Evolutionary conservation across 2,797 vertebrate species (phyloP), one percentile per base, ranked within the genome.

Genomic region (Hemibagrus guttatus): DNA sequence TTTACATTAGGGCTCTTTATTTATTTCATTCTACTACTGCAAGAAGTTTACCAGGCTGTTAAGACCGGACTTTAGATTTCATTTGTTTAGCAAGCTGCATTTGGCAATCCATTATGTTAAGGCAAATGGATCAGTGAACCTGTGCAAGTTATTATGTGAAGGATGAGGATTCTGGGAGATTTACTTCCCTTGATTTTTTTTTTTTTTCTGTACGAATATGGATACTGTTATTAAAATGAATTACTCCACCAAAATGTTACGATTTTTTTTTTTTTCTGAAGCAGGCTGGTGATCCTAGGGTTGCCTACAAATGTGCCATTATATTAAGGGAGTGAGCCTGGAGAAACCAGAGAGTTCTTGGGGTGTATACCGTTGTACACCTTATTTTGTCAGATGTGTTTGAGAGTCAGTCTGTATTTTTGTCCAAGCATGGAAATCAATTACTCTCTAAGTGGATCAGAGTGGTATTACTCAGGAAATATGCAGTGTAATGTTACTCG

Each of bases 401-500:
- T 52, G 12, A 59, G 17, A 56, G 31, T 35, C 16, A 26, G 9
- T 80, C 23, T 19, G 13, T 64, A 12, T 66, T 82, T 52, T 68
- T 13, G 11, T 35, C 2, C 42, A 23, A 68, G 63, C 46, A 35
- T 52, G 46, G 42, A 54, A 68, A 82, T 82, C 46, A 54, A 66
- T 19, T 49, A 64, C 39, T 81, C 35, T 19, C 1, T 80, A 82
- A 82, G 81, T 83, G 76, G 59, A 68, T 85, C 31, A 83, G 49
- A 84, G 84, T 63, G 86, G 80, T 86, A 54, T 80, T 74, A 72
- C 23, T 26, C 59, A 54, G 49, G 31, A 59, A 59, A 71, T 58
- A 84, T 42, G 31, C 52, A n/a, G 82, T n/a, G 82, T 84, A 26
- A 26, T 84, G 54, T 84, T 58, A 42, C 74, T 88, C 35, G n/a